Evolutionary conservation across 2,113 vertebrate species (phyloP), one percentile per base, ranked within the genome.

Genomic region (Burhinus bistriatus): DNA sequence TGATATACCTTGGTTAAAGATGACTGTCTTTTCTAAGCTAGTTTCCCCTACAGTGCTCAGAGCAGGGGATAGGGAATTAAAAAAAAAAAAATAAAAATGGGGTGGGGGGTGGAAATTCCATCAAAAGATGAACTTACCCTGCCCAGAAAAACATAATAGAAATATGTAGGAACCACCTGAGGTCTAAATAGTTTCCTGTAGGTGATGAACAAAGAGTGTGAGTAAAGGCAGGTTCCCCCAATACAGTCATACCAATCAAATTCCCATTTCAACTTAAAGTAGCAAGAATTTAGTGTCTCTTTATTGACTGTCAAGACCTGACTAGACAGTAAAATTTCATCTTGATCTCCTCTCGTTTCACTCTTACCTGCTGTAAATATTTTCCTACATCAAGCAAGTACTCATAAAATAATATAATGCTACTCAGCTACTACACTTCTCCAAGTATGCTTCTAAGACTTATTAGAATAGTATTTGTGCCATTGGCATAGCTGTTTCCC

Each of bases 31-130:
- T 54, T 19, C 40, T 38, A 52, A 54, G 25, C n/a, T 82, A 15
- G 6, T 61, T 84, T 69, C 21, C 20, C 30, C 20, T 15, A 2
- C 2, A 7, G 40, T 49, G 13, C 26, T 64, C 32, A 36, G 29
- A 34, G 23, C 7, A 30, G 8, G 11, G 21, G 47, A 10, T 21
- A 30, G 12, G 5, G 23, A 62, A 62, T 29, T 21, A 19, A 16
- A 11, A 8, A 12, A 11, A 21, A 21, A 38, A 49, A 32, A n/a
- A 27, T 9, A 40, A 40, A 40, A 40, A 40, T 40, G 18, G 4
- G 1, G 18, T 9, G 5, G 1, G 14, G 19, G 11, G 5, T 0
- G 14, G 3, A 3, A 73, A 26, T 1, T n/a, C 12, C 6, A 38
- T 30, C 21, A 64, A 62, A 79, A 75, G 29, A 68, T 3, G 9